Base-by-base conservation (phyloP, 2,113 vertebrate genomes). In the Hirundichthys speculiger region DNA sequence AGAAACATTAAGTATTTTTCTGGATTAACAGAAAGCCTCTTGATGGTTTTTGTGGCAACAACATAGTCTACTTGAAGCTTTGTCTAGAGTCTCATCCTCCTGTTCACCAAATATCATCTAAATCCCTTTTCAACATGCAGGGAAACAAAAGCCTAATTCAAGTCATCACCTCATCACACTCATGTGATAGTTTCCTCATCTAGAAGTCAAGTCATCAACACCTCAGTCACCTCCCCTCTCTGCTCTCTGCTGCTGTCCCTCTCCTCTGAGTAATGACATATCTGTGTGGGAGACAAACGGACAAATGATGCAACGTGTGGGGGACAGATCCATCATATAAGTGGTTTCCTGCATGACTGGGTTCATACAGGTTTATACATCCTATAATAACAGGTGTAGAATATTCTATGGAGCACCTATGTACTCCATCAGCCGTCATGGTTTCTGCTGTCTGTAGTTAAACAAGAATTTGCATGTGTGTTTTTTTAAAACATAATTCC, bases 161-260 rank as follows among this genome's bases (percentile, higher is more conserved):
- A 7, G 39, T 64, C 67, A 41, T 63, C 55, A 19, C 16, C 55
- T 56, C 24, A 40, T 59, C 69, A 50, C 72, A 68, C 64, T 54
- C 40, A n/a, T 15, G 79, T 82, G 79, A 53, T 53, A 81, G 34
- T 75, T 86, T 76, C 64, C 52, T 64, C 76, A 82, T 78, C 61
- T 68, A 45, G 13, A 65, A 30, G 52, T 63, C 40, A 76, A 78
- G 67, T 30, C 61, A 82, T 84, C 63, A 73, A 58, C 71, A 57
- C 30, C 64, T 57, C 49, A 25, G 62, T 1, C 42, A 7, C 53
- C 60, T 39, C 30, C 51, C 24, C 18, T 27, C 19, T n/a, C 57
- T 54, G 30, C 66, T 46, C 38, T 27, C 41, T 38, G 49, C 14
- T 24, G 41, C 53, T 25, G 24, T 39, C 21, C 18, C 20, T 59